Evolutionary conservation across 1,140 invertebrate species (phyloP).

Genomic region (Zaprionus africanus): DNA sequence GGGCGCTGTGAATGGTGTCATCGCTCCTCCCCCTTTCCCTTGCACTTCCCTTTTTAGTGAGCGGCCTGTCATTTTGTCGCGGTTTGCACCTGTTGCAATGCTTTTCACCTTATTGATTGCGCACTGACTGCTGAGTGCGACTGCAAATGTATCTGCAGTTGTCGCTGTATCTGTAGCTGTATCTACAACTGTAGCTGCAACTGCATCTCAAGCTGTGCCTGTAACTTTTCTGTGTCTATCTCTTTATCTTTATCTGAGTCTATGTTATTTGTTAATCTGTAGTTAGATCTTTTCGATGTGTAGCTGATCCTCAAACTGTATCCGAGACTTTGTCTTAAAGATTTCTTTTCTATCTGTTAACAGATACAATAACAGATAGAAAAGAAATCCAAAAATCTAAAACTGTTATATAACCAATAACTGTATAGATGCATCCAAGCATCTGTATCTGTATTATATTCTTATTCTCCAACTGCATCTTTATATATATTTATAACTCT

Average conservation of each 20-base stretch:
- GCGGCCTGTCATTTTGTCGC: slow-evolving; percentile 65
- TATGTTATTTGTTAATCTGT: not conserved
- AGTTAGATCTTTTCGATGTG: not conserved
- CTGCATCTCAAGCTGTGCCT: not conserved
- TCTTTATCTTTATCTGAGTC: not conserved
- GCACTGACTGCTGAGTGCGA: slow-evolving; percentile 10
- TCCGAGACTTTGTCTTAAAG: not conserved
- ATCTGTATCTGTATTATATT: not conserved
- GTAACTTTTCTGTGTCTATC: not conserved
- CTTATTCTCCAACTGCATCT: not conserved
- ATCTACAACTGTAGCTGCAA: slow-evolving; percentile 1
- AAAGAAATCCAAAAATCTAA: too few species aligned
- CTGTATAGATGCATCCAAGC: too few species aligned
- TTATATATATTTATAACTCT: not conserved
- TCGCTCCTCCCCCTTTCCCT: slow-evolving; percentile 36
- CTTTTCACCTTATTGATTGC: slow-evolving; percentile 79
- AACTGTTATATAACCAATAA: too few species aligned
- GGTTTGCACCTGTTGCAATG: slow-evolving; percentile 73
- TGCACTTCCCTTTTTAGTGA: slow-evolving; percentile 36
- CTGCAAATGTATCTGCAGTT: slow-evolving; percentile 20
- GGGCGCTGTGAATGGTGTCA: slow-evolving; percentile 56
- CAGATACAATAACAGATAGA: too few species aligned
- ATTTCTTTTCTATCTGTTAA: not conserved
- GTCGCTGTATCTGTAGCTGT: slow-evolving; percentile 3
- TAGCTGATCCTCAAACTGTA: not conserved